These are phyloP conservation scores for Nettapus auritus DNA, from an alignment of 2,113 vertebrate genomes.

Conservation along the genomic window DNA sequence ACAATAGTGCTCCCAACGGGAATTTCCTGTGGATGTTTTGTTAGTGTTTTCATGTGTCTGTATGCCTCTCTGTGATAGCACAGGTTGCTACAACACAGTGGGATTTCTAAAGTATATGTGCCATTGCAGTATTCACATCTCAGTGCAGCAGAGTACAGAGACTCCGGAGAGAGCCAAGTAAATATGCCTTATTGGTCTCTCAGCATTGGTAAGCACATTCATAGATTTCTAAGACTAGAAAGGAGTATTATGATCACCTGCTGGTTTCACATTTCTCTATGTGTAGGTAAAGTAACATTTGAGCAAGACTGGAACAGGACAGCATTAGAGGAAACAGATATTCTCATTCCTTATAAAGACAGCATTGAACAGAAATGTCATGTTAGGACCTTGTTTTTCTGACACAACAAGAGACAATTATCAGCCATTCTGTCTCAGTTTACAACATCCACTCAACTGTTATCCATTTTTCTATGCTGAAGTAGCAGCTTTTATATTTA, in stretches of 20 bases:
- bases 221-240: neutral
- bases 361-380: constrained; percentile 1
- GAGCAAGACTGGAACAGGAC: neutral
- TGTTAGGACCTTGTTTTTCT: neutral
- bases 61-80: neutral
- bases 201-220: neutral
- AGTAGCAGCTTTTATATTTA: neutral
- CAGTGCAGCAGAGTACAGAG: rapidly evolving
- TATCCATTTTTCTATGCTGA: neutral
- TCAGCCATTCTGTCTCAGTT: neutral
- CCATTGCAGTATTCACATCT: neutral
- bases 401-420: neutral
- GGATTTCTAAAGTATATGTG: neutral
- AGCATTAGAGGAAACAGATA: constrained; percentile 6
- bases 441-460: neutral
- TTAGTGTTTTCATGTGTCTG: neutral
- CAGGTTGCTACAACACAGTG: neutral
- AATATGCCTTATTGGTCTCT: neutral
- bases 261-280: neutral
- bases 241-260: neutral
- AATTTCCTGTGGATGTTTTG: constrained; percentile 12
- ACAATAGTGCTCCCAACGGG: neutral
- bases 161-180: rapidly evolving
- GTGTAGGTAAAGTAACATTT: neutral
- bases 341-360: neutral